Base-by-base conservation (phyloP, 2,888 invertebrate genomes). In the Euproctis similis region DNA sequence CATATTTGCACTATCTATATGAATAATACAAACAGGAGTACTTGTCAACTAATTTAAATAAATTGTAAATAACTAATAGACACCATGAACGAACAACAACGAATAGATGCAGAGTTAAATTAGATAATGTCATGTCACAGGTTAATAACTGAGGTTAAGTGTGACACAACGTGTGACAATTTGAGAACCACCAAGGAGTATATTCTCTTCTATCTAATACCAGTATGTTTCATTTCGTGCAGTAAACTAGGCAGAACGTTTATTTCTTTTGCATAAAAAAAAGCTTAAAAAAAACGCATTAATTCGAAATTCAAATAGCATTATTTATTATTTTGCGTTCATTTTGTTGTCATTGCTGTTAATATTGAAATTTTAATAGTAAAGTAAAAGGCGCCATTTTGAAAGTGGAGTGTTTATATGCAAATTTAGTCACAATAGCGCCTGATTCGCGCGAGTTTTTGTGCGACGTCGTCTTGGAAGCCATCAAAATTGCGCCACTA, bases 401-500 rank as follows among this genome's bases (percentile, higher is more conserved):
- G 40, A 31, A 74, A 61, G 75, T 77, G 74, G 75, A 73, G 61
- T 64, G 55, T 49, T 31, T 64, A 31, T 61, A 59, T 34, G 65
- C 53, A 12, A 62, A 60, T 39, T 57, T 72, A 40, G 55, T 73
- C 44, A 69, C 67, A 20, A 65, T 73, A 51, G 59, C 69, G 41
- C 68, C 71, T 16, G 53, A 53, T 41, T 57, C 56, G 7, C 58
- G 54, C 40, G 68, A 77, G 35, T 76, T 72, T 43, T 50, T 75
- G 41, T 57, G 67, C 46, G 72, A 76, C 36, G 55, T 65, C 46
- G 77, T 75, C 42, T 53, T 57, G 16, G 69, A 74, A 61, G 57
- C 69, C 49, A 60, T 47, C 76, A 81, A 71, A 57, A 80, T 80
- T 70, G 72, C 81, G 51, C 82, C 81, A 1, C 36, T 82, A 50